A percentile compares a stretch with the other conserved stretches of the same genome.
Evolutionary conservation across 2,113 vertebrate genomes (phyloP).

Genomic region (Neodontobutis hainanensis): DNA sequence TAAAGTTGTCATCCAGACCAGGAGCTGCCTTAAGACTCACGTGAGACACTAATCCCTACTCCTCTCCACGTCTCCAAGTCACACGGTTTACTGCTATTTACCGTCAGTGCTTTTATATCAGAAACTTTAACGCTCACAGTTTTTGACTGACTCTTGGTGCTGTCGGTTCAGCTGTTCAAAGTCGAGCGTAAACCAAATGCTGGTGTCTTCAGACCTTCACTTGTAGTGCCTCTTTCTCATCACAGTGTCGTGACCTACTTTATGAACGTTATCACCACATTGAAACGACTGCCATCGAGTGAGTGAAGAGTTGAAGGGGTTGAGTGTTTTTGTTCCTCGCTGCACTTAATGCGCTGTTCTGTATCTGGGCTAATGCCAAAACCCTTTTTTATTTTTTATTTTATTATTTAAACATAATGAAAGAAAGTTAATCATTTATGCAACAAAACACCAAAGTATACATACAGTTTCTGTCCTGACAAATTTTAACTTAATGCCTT

Average conservation of each 20-base stretch:
- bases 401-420: background rate
- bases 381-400: too few relatives aligned
- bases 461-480: too few relatives aligned
- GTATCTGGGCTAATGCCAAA: constrained; percentile 7
- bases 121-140: background rate
- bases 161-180: constrained; percentile 24
- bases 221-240: constrained; percentile 77
- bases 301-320: constrained; percentile 29
- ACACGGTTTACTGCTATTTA: background rate
- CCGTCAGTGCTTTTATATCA: constrained; percentile 9
- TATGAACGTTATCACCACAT: constrained; percentile 14
- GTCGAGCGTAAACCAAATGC: constrained; percentile 44
- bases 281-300: constrained; percentile 28
- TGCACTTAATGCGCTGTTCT: constrained; percentile 20
- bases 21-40: too few relatives aligned
- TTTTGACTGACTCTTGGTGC: background rate
- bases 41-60: too few relatives aligned
- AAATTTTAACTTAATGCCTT: too few relatives aligned
- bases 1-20: too few relatives aligned
- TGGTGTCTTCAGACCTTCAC: constrained; percentile 67
- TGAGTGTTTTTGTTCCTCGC: background rate
- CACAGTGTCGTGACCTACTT: constrained; percentile 35
- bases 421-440: too few relatives aligned
- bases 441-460: too few relatives aligned
- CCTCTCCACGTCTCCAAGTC: too few relatives aligned